Evolutionary conservation across 2,888 invertebrate genomes (phyloP).

Genomic region (Ethmia dodecea): DNA sequence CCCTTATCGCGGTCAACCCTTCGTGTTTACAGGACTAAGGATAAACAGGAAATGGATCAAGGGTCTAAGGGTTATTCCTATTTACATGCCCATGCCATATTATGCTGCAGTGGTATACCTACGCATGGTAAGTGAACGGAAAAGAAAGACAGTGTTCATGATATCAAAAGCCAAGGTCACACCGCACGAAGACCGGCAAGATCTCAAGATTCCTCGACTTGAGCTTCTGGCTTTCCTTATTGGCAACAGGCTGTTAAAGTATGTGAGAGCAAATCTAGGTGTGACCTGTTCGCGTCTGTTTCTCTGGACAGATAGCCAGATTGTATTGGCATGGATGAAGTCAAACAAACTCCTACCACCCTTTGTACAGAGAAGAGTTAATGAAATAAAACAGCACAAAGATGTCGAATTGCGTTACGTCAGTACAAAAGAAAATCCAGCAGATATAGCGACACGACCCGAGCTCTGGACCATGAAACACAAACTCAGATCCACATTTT

Average conservation of each 20-base stretch:
- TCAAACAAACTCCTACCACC: constrained; percentile 16
- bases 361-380: constrained; percentile 13
- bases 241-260: constrained; percentile 12
- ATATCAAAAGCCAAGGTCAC: constrained; percentile 5
- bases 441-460: constrained; percentile 3
- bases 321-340: constrained; percentile 12
- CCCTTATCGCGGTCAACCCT: constrained; percentile 39
- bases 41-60: constrained; percentile 47
- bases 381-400: constrained; percentile 13
- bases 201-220: constrained; percentile 8
- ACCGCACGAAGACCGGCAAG: constrained; percentile 6
- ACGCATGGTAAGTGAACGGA: not conserved
- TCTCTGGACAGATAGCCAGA: constrained; percentile 17
- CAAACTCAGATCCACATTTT: not conserved
- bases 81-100: too few species aligned
- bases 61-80: constrained; percentile 6
- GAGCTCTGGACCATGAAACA: not conserved
- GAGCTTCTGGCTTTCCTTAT: constrained; percentile 11
- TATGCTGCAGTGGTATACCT: constrained; percentile 13
- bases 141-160: not conserved
- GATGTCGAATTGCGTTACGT: not conserved
- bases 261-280: too few species aligned
- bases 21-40: not conserved
- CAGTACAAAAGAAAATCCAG: constrained; percentile 1
- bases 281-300: too few species aligned